phyloP scores from a whole-genome alignment of 2,797 vertebrate species.

The Enteromius fasciolatus region DNA sequence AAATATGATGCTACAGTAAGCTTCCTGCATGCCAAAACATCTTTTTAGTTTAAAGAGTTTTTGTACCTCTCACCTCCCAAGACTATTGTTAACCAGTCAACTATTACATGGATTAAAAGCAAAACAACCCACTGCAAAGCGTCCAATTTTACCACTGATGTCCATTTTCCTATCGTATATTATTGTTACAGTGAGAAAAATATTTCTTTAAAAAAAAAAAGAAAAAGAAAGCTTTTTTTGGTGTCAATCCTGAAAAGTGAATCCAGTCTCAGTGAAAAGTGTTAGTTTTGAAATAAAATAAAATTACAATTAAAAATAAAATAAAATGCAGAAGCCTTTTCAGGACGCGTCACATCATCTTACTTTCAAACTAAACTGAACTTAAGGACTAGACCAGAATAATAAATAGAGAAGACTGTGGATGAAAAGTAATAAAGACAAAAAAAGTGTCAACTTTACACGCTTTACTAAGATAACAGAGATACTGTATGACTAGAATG shows the following conservation, averaged over 20 bases:
- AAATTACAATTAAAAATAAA: no score
- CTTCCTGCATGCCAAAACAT: not conserved
- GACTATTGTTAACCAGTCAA: not conserved
- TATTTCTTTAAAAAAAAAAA: not conserved
- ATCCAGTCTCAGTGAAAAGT: not conserved
- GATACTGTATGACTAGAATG: conserved; percentile 2
- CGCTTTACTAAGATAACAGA: not conserved
- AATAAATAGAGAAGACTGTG: no score
- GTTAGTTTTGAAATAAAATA: not conserved
- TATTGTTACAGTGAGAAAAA: not conserved
- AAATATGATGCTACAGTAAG: conserved; percentile 25
- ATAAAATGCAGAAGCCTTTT: no score
- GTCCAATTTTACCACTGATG: not conserved
- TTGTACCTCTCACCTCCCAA: not conserved
- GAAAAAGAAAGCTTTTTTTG: no score
- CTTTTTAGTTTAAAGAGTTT: not conserved
- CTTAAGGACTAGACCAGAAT: no score
- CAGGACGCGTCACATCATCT: not conserved
- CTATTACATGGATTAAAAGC: not conserved
- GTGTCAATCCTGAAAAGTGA: no score
- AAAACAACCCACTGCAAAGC: not conserved
- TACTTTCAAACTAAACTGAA: not conserved
- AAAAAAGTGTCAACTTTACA: no score
- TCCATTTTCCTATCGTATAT: not conserved
- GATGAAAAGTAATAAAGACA: no score